Evolutionary conservation across 2,888 invertebrate genomes (phyloP), one percentile per base, ranked within the genome.

Genomic region (Glaucopsyche alexis): DNA sequence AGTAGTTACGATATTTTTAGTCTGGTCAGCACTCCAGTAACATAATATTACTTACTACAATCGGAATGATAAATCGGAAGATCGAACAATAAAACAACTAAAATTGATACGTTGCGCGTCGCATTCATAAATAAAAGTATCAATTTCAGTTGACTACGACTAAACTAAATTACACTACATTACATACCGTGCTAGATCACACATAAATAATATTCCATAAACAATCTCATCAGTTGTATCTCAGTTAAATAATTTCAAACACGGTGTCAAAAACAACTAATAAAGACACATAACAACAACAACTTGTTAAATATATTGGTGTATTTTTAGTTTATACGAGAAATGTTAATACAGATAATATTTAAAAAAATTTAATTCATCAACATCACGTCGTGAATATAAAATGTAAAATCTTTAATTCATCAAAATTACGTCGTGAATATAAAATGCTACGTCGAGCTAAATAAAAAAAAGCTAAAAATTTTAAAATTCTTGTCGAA

Each of bases 171-270:
- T 87, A 87, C 84, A 87, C 85, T 88, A 88, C 79, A 84, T 82
- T 85, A 87, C 85, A 85, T 85, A 84, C 1, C 81, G 81, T 82
- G 82, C 87, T 89, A 90, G 89, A 92, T 93, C 92, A 92, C 92
- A 91, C 91, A 91, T 91, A 92, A 91, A 92, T 92, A 91, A 89
- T 88, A 85, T 89, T 85, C 86, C 84, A 86, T 84, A 84, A 88
- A 90, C 89, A 91, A 91, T 91, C 88, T 90, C 90, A 87, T 84
- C 82, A 82, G 83, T 80, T 80, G 83, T 82, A 75, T 73, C 71
- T 81, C 83, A 77, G 84, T 76, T 83, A 81, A 83, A 85, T 84
- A 85, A 83, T 82, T 83, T 81, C 80, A 83, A 88, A 87, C 85
- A 86, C 85, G 83, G 83, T 81, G 84, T 87, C 84, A 85, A 83